Base-by-base conservation (phyloP, 2,797 vertebrate genomes). In the Manis pentadactyla region DNA sequence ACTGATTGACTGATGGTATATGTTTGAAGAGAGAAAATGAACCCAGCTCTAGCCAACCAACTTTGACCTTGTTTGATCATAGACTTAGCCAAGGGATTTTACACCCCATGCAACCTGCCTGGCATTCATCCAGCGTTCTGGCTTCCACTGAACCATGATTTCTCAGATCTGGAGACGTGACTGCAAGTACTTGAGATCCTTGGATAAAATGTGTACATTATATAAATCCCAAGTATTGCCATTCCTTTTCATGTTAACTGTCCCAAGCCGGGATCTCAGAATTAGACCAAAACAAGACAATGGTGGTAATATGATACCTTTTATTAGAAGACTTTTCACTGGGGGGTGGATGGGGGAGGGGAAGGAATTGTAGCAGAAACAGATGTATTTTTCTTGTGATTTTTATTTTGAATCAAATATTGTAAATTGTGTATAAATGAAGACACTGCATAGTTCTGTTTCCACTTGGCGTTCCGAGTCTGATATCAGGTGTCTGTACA, bases 381-480 rank as follows among this genome's bases (percentile, higher is more conserved):
- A 97, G 98, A 97, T 98, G 97, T 97, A 97, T 98, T 97, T 98
- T 98, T 97, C 97, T 97, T 98, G 98, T 98, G 97, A 97, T 96
- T 98, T 97, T 97, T 98, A 98, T 98, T 98, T 98, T 98, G 95
- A 98, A 98, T 97, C 91, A 96, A 97, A 97, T 97, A 97, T 96
- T 98, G 98, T 98, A 98, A 98, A 98, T 98, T 94, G 98, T 98
- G 98, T 98, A 98, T 96, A 98, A 98, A 98, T 97, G 97, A 96
- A 98, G 97, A 96, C 42, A 94, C 98, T 98, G 98, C 97, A 42
- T 69, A 7, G 98, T 98, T 97, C 97, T 98, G 97, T 97, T 98
- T 97, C 11, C 93, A 97, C 95, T 97, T 96, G 97, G 91, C 71
- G 63, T 97, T 98, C 98, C 98, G 97, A 98, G 98, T 98, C 98